Conservation (phyloP, 2,113 vertebrate species). For the Eudyptes chrysolophus region DNA sequence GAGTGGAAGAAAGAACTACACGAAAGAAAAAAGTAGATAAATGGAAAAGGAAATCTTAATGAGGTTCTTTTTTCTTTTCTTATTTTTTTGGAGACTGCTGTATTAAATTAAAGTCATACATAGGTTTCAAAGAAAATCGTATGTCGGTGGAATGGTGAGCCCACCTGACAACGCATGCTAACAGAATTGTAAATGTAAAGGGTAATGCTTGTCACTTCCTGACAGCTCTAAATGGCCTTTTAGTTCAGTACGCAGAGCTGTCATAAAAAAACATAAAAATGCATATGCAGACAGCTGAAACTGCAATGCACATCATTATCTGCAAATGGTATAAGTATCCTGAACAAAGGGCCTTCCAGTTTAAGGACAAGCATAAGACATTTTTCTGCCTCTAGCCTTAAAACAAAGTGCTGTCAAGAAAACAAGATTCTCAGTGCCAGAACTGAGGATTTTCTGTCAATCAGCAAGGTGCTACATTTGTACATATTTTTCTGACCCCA, state of each 20-base stretch:
- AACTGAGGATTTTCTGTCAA: conserved; percentile 86
- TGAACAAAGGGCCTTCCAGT: conserved; percentile 82
- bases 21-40: conserved; percentile 67
- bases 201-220: conserved; percentile 95
- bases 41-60: conserved; percentile 78
- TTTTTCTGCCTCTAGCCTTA: conserved; percentile 85
- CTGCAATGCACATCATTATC: conserved; percentile 89
- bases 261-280: conserved; percentile 88
- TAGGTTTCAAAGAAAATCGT: conserved; percentile 84
- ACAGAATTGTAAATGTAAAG: conserved; percentile 94
- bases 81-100: conserved; percentile 87
- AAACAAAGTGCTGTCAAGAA: conserved; percentile 90
- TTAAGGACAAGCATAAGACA: conserved; percentile 83
- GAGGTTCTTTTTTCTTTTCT: conserved; percentile 66
- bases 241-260: conserved; percentile 89
- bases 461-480: conserved; percentile 81
- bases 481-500: conserved; percentile 84
- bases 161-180: conserved; percentile 88
- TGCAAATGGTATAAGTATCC: conserved; percentile 87
- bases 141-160: conserved; percentile 81
- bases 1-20: conserved; percentile 35
- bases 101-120: conserved; percentile 97
- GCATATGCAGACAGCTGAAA: conserved; percentile 88
- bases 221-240: conserved; percentile 99
- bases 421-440: conserved; percentile 86